Conservation (phyloP, 2,113 vertebrate genomes). For the Gorsachius goisagi region DNA sequence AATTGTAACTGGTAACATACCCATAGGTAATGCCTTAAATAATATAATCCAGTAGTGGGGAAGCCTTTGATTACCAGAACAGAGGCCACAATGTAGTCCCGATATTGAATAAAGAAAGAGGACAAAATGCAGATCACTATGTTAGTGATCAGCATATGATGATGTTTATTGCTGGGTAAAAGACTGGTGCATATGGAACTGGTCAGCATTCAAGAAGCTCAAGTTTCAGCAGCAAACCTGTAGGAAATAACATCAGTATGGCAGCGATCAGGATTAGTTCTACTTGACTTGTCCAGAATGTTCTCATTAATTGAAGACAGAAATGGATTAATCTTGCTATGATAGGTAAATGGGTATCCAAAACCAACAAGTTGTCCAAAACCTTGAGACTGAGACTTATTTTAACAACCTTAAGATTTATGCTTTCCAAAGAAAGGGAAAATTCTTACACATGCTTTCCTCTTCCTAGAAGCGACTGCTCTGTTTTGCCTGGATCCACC, state of each 20-base stretch:
- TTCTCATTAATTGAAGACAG: background rate
- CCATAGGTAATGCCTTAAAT: background rate
- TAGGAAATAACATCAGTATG: background rate
- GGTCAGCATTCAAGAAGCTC: background rate
- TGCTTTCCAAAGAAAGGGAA: background rate
- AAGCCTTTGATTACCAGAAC: background rate
- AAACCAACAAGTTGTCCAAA: background rate
- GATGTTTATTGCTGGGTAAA: background rate
- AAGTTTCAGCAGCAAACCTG: background rate
- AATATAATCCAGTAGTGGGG: background rate
- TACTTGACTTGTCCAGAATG: background rate
- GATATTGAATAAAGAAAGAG: background rate
- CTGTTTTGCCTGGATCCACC: constrained; percentile 32
- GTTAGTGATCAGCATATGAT: background rate
- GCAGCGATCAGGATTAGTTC: background rate
- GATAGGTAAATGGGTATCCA: background rate
- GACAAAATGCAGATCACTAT: background rate
- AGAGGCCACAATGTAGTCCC: background rate
- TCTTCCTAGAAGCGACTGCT: background rate
- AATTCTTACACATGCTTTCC: background rate
- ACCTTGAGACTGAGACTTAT: background rate
- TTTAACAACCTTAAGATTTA: background rate
- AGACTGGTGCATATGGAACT: background rate
- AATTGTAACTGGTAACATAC: background rate
- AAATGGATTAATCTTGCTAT: background rate